phyloP scores from a whole-genome alignment of 2,888 invertebrate species.

The Leptopilina syphax region DNA sequence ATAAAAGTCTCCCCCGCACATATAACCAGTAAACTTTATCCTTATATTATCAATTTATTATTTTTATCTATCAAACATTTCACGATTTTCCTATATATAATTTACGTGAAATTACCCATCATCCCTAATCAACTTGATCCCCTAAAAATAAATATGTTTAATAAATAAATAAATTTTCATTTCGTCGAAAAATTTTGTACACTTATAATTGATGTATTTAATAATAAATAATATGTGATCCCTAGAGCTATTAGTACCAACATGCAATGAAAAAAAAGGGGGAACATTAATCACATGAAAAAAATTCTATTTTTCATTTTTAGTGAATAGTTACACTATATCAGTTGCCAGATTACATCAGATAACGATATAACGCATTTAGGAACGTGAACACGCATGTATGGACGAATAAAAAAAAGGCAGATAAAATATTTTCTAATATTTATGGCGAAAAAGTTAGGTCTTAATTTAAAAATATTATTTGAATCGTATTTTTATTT shows the following conservation, averaged over 20 bases:
- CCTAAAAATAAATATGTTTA: neutral
- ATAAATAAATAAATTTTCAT: neutral
- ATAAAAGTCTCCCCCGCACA: neutral
- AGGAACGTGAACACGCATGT: too few species aligned
- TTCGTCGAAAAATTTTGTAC: neutral
- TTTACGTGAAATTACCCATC: neutral
- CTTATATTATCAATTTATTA: conserved; percentile 12
- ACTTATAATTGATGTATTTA: conserved; percentile 6
- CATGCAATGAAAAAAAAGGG: neutral
- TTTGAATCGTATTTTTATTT: too few species aligned
- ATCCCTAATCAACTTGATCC: neutral
- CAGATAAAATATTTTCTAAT: too few species aligned
- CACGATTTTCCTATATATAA: neutral
- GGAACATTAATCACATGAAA: neutral
- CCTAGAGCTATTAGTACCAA: neutral
- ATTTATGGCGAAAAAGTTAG: too few species aligned
- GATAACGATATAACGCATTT: too few species aligned
- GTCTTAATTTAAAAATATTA: too few species aligned
- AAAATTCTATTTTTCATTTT: neutral
- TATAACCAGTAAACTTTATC: neutral
- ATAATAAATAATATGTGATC: conserved; percentile 17
- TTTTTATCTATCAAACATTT: neutral
- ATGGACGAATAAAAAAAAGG: too few species aligned
- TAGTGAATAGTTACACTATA: neutral
- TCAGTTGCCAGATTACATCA: too few species aligned